phyloP scores from a whole-genome alignment of 2,797 vertebrate species.

The Luscinia luscinia region DNA sequence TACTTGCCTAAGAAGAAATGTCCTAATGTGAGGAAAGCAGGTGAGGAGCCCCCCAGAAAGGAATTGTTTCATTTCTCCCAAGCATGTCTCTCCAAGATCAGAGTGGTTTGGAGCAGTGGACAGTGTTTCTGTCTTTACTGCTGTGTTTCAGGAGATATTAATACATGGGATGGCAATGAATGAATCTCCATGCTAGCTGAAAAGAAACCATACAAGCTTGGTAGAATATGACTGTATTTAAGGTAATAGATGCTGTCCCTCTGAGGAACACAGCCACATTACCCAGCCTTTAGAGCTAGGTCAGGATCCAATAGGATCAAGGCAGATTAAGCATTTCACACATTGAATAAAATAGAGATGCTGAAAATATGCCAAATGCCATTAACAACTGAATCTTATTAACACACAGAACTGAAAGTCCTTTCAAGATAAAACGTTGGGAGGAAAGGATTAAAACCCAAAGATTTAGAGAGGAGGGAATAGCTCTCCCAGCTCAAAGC shows the following conservation, averaged over 20 bases:
- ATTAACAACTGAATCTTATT: neutral
- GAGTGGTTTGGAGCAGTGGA: neutral
- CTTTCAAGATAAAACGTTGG: neutral
- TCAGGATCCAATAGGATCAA: neutral
- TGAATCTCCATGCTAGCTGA: neutral
- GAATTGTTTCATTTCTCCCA: neutral
- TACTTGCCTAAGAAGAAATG: neutral
- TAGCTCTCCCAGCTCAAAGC: neutral
- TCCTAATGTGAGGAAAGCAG: neutral
- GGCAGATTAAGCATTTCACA: neutral
- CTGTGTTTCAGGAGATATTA: neutral
- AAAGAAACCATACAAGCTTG: neutral
- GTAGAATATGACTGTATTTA: neutral
- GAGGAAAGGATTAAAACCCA: neutral
- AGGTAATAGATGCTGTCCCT: neutral
- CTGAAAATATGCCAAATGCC: neutral
- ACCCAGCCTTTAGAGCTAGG: neutral
- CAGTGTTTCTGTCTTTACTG: neutral
- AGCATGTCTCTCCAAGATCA: neutral
- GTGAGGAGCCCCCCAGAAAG: neutral
- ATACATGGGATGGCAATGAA: neutral
- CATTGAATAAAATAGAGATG: neutral
- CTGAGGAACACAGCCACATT: neutral
- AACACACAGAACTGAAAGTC: neutral
- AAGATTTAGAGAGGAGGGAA: neutral